Evolutionary conservation across 2,113 vertebrate species (phyloP), one percentile per base, ranked within the genome.

Genomic region (Mormyrus iriodes): DNA sequence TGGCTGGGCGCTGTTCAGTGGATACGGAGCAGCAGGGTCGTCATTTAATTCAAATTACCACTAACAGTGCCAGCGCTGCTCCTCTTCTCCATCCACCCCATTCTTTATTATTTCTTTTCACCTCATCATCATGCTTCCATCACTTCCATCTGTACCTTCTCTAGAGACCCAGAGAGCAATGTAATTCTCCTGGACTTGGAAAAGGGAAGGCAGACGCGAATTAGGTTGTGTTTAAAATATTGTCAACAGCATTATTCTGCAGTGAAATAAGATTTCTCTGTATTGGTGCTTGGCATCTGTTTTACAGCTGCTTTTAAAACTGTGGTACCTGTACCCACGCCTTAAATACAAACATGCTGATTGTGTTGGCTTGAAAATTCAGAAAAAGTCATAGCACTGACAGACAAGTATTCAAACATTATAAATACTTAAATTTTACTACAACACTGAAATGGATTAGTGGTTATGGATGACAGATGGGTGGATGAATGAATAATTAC

Each of bases 31-130:
- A 53, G 89, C 91, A 90, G 92, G 93, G 89, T 85, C 95, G 94
- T 94, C 92, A 93, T 93, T 95, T 94, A 91, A 92, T 94, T 93
- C 93, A 93, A 94, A 93, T 95, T 95, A 95, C 92, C 92, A 94
- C 95, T 95, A 95, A 91, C 88, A 27, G 92, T 94, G 94, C 93
- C 94, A 93, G 91, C 69, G 91, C 89, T 90, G 89, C 91, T 95
- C 95, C 91, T 91, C 89, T 91, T 88, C 91, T 89, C 91, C 91
- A 92, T 95, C 94, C 93, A 84, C 94, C 93, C 92, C 91, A 65
- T 35, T 88, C 93, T 85, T 90, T 90, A 92, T 93, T 90, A 93
- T 92, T 91, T 58, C 89, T 89, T 46, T 85, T 65, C 24, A 55
- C 53, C 85, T 2, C 0, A 85, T 89, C 49, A 5, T 90, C 91